These are phyloP conservation scores for Nipponacmea schrenckii DNA, from an alignment of 2,888 invertebrate genomes.

Conservation along the genomic window DNA sequence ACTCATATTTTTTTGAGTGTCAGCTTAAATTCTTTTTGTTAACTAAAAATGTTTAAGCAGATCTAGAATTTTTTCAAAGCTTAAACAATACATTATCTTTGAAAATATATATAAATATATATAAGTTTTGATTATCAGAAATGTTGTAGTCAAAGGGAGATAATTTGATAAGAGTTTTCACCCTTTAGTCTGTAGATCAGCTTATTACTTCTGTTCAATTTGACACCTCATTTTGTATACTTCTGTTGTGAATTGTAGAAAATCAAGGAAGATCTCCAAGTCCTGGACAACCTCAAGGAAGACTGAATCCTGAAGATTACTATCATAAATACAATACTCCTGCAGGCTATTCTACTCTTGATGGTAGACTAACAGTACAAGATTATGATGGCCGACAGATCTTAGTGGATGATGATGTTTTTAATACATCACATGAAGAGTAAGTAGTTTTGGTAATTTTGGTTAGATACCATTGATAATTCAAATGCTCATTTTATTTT, in stretches of 20 bases:
- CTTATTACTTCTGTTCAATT: background rate
- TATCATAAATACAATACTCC: background rate
- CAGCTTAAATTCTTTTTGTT: too few species aligned
- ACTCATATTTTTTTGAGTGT: too few species aligned
- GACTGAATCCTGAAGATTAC: constrained; percentile 1
- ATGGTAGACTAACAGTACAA: background rate
- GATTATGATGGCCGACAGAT: background rate
- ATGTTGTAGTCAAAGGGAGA: background rate
- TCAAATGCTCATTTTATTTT: too few species aligned
- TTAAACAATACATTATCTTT: too few species aligned
- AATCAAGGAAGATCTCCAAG: background rate
- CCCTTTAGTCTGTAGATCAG: background rate
- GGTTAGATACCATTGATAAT: too few species aligned
- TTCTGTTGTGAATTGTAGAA: background rate
- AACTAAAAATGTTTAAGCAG: too few species aligned
- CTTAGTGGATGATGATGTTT: background rate
- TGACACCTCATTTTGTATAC: too few species aligned
- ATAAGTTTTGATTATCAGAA: too few species aligned
- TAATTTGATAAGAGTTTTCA: background rate
- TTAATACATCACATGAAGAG: background rate
- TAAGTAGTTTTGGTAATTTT: background rate
- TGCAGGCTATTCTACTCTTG: background rate
- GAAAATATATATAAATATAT: too few species aligned
- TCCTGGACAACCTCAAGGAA: background rate
- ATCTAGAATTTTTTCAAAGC: too few species aligned